These are phyloP conservation scores for Tenualosa ilisha DNA, from an alignment of 2,797 vertebrate genomes.

Conservation along the genomic window DNA sequence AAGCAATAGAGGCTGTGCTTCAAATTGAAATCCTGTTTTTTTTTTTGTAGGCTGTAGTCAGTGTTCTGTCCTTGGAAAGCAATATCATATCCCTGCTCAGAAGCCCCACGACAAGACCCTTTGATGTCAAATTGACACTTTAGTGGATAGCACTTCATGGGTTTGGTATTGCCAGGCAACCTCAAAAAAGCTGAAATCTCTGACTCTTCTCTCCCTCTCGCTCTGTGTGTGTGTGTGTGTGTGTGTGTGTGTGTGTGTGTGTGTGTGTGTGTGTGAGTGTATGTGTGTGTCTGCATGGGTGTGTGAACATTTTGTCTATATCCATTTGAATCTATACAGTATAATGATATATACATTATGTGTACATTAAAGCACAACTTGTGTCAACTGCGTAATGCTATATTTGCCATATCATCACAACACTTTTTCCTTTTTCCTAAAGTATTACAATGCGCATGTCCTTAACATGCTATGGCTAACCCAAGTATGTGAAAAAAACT, in stretches of 20 bases:
- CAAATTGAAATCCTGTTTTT: conserved; percentile 43
- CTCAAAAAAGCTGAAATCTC: conserved; percentile 61
- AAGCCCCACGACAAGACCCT: conserved; percentile 65
- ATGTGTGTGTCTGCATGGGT: conserved; percentile 18
- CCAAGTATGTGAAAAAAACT: not conserved
- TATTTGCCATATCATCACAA: not conserved
- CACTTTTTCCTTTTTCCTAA: not conserved
- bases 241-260: conserved; percentile 34
- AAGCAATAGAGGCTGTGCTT: conserved; percentile 31
- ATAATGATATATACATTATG: not conserved
- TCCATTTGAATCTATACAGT: not conserved
- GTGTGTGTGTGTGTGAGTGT: conserved; percentile 39
- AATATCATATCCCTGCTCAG: conserved; percentile 60
- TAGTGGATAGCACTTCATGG: conserved; percentile 72
- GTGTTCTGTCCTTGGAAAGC: conserved; percentile 65
- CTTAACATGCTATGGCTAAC: not conserved
- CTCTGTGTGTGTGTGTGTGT: conserved; percentile 32
- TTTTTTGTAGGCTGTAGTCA: conserved; percentile 15
- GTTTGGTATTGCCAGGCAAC: conserved; percentile 76
- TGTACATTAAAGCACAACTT: too few relatives aligned
- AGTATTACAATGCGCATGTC: not conserved
- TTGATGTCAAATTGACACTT: conserved; percentile 80
- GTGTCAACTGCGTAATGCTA: not conserved
- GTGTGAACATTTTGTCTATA: not conserved
- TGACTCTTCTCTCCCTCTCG: conserved; percentile 37